Conservation (phyloP, 2,113 vertebrate genomes). For the Acanthisitta chloris region DNA sequence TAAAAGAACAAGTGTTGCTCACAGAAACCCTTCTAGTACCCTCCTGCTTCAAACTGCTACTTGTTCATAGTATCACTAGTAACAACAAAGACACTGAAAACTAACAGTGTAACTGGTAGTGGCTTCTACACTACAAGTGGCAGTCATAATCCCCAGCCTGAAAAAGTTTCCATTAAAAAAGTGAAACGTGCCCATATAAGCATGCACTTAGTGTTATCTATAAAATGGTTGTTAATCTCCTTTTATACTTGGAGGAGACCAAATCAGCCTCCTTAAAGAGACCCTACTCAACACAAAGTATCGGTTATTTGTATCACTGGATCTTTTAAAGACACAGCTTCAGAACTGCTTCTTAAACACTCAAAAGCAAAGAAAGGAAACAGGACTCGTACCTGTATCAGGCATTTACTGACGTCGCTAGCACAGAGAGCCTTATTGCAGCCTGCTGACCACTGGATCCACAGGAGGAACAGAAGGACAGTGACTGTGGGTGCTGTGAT, state of each 20-base stretch:
- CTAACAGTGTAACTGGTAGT: not conserved
- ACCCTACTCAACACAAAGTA: not conserved
- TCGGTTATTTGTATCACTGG: not conserved
- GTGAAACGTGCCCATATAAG: not conserved
- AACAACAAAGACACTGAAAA: not conserved
- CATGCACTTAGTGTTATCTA: not conserved
- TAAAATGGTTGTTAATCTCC: not conserved
- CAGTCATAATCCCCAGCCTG: not conserved
- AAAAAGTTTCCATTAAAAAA: not conserved
- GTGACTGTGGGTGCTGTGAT: constrained; percentile 61
- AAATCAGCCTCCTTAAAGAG: not conserved
- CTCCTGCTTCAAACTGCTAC: not conserved
- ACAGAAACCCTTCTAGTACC: not conserved
- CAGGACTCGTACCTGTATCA: constrained; percentile 85
- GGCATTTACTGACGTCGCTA: constrained; percentile 97
- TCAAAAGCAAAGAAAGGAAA: not conserved
- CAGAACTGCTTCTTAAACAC: not conserved
- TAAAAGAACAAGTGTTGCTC: not conserved
- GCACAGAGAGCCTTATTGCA: constrained; percentile 98
- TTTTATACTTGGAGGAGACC: not conserved
- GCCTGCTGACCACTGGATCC: constrained; percentile 75
- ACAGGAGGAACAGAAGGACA: constrained; percentile 76
- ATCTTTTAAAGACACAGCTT: not conserved
- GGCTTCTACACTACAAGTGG: not conserved
- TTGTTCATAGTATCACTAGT: not conserved